Evolutionary conservation across 53 echinoderm and acorn worm species (phyloP).

Genomic region (Astropecten irregularis): DNA sequence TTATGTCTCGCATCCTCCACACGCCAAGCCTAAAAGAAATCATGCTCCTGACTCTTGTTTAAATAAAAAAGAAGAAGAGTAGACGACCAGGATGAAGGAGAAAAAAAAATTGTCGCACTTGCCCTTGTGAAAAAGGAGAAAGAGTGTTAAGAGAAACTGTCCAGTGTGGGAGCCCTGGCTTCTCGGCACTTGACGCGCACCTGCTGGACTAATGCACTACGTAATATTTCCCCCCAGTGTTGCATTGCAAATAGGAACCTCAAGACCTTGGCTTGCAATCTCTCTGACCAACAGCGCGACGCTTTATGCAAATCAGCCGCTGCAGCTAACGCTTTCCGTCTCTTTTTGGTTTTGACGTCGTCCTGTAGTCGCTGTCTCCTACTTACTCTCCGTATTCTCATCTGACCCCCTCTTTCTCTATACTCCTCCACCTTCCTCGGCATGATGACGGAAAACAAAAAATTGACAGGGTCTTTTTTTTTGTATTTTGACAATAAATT

Average conservation of each 20-base stretch:
- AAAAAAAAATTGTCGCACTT: no score
- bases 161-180: neutral
- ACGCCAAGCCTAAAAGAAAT: slow-evolving; percentile 22
- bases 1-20: slow-evolving; percentile 7
- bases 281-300: neutral
- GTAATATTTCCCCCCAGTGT: slow-evolving; percentile 37
- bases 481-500: slow-evolving; percentile 9
- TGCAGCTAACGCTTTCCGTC: neutral
- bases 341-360: neutral
- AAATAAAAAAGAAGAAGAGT: slow-evolving; percentile 50
- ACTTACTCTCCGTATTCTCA: neutral
- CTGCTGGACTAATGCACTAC: slow-evolving; percentile 31
- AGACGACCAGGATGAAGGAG: no score
- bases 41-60: slow-evolving; percentile 16
- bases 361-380: neutral
- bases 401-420: neutral
- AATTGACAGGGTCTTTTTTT: slow-evolving; percentile 9
- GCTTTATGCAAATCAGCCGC: slow-evolving; percentile 33
- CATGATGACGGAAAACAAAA: no score
- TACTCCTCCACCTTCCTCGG: neutral
- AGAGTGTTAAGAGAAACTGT: slow-evolving; percentile 11
- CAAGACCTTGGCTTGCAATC: slow-evolving; percentile 8
- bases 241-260: slow-evolving; percentile 50
- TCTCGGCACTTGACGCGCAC: slow-evolving; percentile 19
- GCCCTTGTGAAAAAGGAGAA: neutral